Conservation (phyloP, 2,888 invertebrate genomes). For the Aphrophora alni region DNA sequence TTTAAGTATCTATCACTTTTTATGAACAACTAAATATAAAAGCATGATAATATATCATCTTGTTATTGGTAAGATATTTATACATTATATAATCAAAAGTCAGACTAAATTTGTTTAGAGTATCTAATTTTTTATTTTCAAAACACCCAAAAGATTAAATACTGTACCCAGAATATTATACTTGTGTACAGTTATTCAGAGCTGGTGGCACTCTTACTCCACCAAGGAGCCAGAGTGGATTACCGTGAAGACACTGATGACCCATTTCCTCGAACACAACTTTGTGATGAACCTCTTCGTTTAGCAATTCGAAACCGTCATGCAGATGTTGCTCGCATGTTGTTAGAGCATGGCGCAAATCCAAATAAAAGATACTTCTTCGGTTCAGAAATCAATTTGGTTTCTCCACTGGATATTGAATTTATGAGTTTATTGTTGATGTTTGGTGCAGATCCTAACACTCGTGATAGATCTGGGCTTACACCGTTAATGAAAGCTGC, state of each 20-base stretch:
- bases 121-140: no score
- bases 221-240: conserved; percentile 81
- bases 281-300: conserved; percentile 87
- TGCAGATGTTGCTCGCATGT: conserved; percentile 66
- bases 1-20: no score
- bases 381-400: conserved; percentile 87
- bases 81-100: no score
- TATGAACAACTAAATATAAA: no score
- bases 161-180: no score
- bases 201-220: conserved; percentile 73
- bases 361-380: conserved; percentile 91
- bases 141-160: no score
- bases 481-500: conserved; percentile 93
- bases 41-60: no score
- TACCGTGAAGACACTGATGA: conserved; percentile 72
- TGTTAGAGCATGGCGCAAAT: conserved; percentile 85
- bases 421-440: conserved; percentile 81
- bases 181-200: conserved; percentile 73
- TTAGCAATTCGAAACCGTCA: conserved; percentile 88
- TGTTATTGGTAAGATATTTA: no score
- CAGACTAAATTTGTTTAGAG: no score
- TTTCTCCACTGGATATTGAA: conserved; percentile 76
- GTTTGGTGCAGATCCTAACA: conserved; percentile 88
- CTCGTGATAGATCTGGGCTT: conserved; percentile 83
- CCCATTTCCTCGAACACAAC: conserved; percentile 63